These are phyloP conservation scores for Silurus aristotelis DNA, from an alignment of 2,797 vertebrate genomes.

Conservation along the genomic window DNA sequence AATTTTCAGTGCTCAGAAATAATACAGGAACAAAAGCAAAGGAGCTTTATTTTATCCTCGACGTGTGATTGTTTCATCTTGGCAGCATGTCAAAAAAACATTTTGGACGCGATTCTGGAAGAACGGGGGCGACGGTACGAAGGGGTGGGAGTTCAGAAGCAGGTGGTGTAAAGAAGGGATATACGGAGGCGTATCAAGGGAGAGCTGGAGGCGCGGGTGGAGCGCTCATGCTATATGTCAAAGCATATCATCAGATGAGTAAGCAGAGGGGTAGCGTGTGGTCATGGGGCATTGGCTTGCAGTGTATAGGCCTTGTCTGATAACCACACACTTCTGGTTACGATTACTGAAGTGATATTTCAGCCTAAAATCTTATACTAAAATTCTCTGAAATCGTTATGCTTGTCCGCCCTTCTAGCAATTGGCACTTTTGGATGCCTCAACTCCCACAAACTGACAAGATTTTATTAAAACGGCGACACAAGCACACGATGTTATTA, in stretches of 20 bases:
- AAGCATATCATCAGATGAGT: slow-evolving; percentile 36
- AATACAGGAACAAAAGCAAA: slow-evolving; percentile 44
- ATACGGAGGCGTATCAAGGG: slow-evolving; percentile 27
- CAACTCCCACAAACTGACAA: slow-evolving; percentile 6
- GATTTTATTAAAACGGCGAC: slow-evolving; percentile 29
- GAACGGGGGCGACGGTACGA: slow-evolving; percentile 25
- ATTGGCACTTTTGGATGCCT: slow-evolving; percentile 9
- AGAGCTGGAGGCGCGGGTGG: slow-evolving; percentile 38
- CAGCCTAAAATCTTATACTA: neutral
- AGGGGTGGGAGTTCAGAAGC: slow-evolving; percentile 45
- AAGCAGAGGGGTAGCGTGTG: slow-evolving; percentile 2
- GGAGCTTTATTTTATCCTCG: slow-evolving; percentile 42
- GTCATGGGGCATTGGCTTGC: neutral
- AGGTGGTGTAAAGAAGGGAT: slow-evolving; percentile 54
- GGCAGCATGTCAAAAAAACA: slow-evolving; percentile 50
- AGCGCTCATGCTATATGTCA: slow-evolving; percentile 45
- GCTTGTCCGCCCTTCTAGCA: neutral
- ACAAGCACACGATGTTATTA: slow-evolving; percentile 2
- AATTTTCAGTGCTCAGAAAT: slow-evolving; percentile 46
- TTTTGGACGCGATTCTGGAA: slow-evolving; percentile 43
- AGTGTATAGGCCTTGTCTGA: neutral
- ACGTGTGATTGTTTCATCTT: slow-evolving; percentile 48
- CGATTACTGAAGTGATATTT: slow-evolving; percentile 12
- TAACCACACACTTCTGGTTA: slow-evolving; percentile 1
- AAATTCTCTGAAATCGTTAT: neutral